These are phyloP conservation scores for Achlya flavicornis DNA, from an alignment of 2,888 invertebrate genomes.

Conservation along the genomic window DNA sequence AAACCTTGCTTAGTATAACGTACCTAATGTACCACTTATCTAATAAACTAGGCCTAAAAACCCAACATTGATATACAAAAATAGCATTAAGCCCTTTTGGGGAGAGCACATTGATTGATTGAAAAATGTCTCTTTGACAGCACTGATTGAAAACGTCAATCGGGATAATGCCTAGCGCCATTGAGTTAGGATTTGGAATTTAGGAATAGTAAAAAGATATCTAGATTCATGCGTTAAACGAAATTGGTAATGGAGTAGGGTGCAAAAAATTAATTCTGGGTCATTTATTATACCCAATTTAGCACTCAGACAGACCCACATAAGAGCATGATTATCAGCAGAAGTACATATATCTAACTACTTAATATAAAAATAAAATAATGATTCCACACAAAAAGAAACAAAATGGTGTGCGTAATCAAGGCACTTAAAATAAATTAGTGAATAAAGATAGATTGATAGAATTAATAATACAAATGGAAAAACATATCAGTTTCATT, in stretches of 20 bases:
- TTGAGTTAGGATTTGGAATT: not conserved
- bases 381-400: too few species aligned
- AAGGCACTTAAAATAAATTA: not conserved
- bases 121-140: constrained; percentile 9
- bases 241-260: not conserved
- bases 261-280: not conserved
- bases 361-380: too few species aligned
- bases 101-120: constrained; percentile 4
- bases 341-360: not conserved
- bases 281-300: not conserved
- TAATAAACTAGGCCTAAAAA: not conserved
- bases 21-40: not conserved
- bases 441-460: not conserved
- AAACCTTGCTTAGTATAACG: too few species aligned
- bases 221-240: not conserved
- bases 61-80: not conserved
- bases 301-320: not conserved
- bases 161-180: not conserved
- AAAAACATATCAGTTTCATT: constrained; percentile 5
- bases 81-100: not conserved
- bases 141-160: constrained; percentile 13
- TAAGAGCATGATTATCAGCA: not conserved
- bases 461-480: not conserved
- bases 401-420: too few species aligned
- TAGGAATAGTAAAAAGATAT: constrained; percentile 3